Percentiles rank a stretch among this genome's conserved stretches.
Evolutionary conservation across 2,113 vertebrate species (phyloP).

Genomic region (Cygnus buccinator): DNA sequence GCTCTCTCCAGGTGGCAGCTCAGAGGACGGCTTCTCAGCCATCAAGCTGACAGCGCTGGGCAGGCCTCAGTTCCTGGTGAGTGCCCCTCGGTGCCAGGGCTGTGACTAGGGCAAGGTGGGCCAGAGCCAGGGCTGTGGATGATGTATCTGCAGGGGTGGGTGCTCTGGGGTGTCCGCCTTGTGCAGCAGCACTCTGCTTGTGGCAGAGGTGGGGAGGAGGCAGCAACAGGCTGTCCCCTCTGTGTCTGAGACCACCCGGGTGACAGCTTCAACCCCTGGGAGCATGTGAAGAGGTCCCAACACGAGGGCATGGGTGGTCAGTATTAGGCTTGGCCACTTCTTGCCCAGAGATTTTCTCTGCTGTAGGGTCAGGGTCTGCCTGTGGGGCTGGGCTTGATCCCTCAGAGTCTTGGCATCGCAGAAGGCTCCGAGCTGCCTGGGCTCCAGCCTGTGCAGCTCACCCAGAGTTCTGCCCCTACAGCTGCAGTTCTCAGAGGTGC

Average conservation of each 20-base stretch:
- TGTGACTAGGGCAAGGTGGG: background rate
- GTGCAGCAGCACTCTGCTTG: background rate
- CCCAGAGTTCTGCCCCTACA: constrained; percentile 15
- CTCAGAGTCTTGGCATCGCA: background rate
- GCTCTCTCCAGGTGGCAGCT: constrained; percentile 80
- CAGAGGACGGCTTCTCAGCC: constrained; percentile 87
- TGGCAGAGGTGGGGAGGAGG: background rate
- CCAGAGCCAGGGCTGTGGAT: background rate
- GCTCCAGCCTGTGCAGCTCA: background rate
- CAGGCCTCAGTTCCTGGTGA: constrained; percentile 93
- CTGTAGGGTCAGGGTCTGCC: background rate
- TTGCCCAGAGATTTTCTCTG: background rate
- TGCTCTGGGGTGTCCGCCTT: background rate
- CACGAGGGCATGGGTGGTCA: fast-evolving
- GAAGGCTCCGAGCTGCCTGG: background rate
- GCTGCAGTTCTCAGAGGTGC: constrained; percentile 89
- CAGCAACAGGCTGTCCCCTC: background rate
- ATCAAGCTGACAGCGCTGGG: constrained; percentile 91
- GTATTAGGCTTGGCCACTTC: background rate
- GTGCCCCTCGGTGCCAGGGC: background rate
- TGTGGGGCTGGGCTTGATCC: too few relatives aligned
- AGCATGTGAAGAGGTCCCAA: background rate
- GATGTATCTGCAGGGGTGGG: background rate
- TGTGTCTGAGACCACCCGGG: background rate
- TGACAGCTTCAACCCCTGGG: background rate